A percentile compares a stretch with the other conserved stretches of the same genome.
Evolutionary conservation across 2,888 invertebrate species (phyloP).

Genomic region (Idaea aversata): DNA sequence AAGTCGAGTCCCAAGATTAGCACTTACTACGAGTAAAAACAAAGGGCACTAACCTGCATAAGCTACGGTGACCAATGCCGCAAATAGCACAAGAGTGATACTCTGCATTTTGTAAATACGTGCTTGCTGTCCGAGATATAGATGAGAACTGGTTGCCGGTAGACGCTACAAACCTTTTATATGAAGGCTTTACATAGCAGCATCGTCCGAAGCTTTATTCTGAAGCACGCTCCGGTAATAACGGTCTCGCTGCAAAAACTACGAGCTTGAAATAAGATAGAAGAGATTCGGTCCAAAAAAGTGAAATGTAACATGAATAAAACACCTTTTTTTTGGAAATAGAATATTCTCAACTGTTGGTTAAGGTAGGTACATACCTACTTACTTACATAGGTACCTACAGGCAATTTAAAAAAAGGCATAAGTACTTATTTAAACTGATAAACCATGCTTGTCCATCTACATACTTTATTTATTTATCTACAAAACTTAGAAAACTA

Average conservation of each 20-base stretch:
- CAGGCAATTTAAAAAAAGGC: no score
- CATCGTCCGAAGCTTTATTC: slow-evolving; percentile 29
- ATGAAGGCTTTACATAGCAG: slow-evolving; percentile 50
- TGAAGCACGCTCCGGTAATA: slow-evolving; percentile 45
- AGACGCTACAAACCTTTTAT: slow-evolving; percentile 49
- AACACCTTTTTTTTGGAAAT: not conserved
- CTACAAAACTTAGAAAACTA: no score
- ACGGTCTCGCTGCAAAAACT: slow-evolving; percentile 46
- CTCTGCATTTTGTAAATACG: slow-evolving; percentile 56
- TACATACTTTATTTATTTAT: no score
- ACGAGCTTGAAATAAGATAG: slow-evolving; percentile 21
- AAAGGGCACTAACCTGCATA: slow-evolving; percentile 76
- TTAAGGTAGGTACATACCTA: not conserved
- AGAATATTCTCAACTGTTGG: not conserved
- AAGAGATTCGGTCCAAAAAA: not conserved
- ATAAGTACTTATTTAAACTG: no score
- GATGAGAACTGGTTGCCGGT: slow-evolving; percentile 58
- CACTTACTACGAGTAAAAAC: slow-evolving; percentile 54
- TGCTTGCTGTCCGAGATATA: slow-evolving; percentile 46
- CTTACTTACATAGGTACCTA: no score
- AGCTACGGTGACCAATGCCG: slow-evolving; percentile 59
- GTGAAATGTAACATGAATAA: not conserved
- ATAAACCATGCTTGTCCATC: no score
- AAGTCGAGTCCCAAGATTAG: slow-evolving; percentile 30
- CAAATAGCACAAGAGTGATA: slow-evolving; percentile 56